A percentile compares a stretch with the other conserved stretches of the same genome.
Conservation (phyloP, 2,888 invertebrate genomes). For the Troides helena region DNA sequence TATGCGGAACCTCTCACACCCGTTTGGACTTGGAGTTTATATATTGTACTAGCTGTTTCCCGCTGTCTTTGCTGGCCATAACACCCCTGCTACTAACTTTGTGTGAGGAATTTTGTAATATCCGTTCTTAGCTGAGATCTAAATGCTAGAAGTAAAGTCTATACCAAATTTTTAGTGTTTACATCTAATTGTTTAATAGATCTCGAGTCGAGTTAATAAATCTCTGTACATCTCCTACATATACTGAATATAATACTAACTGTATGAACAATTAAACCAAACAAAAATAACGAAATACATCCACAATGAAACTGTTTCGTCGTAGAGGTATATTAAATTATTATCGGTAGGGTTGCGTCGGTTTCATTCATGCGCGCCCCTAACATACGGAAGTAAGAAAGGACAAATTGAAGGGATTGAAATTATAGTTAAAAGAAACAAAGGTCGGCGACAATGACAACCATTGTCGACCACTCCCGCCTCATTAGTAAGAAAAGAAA, state of each 20-base stretch:
- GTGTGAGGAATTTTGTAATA: too few relatives aligned
- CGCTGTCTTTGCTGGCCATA: too few relatives aligned
- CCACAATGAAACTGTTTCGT: neutral
- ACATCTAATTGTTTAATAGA: too few relatives aligned
- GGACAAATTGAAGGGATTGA: conserved; percentile 59
- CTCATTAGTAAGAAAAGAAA: conserved; percentile 74
- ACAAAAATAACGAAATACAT: neutral
- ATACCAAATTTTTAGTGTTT: too few relatives aligned
- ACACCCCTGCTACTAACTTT: too few relatives aligned
- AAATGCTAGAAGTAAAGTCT: too few relatives aligned
- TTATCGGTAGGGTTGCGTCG: conserved; percentile 10
- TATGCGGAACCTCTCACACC: too few relatives aligned
- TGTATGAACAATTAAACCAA: neutral
- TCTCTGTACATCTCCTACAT: too few relatives aligned
- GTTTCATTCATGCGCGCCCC: conserved; percentile 15
- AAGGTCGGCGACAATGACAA: conserved; percentile 68
- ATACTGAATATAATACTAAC: neutral
- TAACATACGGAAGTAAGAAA: conserved; percentile 51
- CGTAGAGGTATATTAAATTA: conserved; percentile 4
- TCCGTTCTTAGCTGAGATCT: too few relatives aligned
- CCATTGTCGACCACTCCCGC: conserved; percentile 72
- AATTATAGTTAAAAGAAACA: conserved; percentile 44
- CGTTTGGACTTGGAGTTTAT: too few relatives aligned
- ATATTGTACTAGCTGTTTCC: too few relatives aligned
- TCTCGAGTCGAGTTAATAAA: too few relatives aligned